These are phyloP conservation scores for Oncorhynchus mykiss DNA, from an alignment of 2,113 vertebrate genomes.

Conservation along the genomic window DNA sequence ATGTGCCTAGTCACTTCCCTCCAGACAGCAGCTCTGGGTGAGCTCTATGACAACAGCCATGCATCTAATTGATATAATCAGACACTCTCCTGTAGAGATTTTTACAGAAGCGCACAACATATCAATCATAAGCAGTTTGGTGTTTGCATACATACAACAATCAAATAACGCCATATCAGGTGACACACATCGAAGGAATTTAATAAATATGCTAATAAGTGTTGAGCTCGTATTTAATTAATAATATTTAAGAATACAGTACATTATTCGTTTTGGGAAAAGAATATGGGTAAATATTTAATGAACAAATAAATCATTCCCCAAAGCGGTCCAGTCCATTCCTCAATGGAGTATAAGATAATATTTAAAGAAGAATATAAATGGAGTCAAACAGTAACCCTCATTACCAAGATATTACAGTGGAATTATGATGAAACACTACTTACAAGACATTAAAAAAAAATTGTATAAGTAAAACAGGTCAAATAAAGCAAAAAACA, in stretches of 20 bases:
- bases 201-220: conserved; percentile 51
- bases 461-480: neutral
- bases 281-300: conserved; percentile 42
- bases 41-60: conserved; percentile 27
- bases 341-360: conserved; percentile 3
- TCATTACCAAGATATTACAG: neutral
- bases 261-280: conserved; percentile 9
- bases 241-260: conserved; percentile 19
- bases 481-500: neutral
- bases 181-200: conserved; percentile 29
- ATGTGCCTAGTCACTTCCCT: neutral
- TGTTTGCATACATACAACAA: conserved; percentile 1
- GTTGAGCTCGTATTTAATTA: conserved; percentile 26
- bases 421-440: neutral
- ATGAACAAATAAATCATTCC: conserved; percentile 39
- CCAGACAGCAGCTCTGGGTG: conserved; percentile 2
- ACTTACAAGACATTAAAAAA: neutral
- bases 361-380: conserved; percentile 7
- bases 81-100: conserved; percentile 7
- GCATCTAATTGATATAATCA: conserved; percentile 23
- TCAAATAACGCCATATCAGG: conserved; percentile 17
- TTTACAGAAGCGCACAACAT: conserved; percentile 20
- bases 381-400: neutral
- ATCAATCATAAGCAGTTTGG: conserved; percentile 21
- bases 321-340: conserved; percentile 15